Percentiles rank a stretch among this genome's conserved stretches.
phyloP scores from a whole-genome alignment of 2,113 vertebrate genomes.

The Trochalopteron elliotii region DNA sequence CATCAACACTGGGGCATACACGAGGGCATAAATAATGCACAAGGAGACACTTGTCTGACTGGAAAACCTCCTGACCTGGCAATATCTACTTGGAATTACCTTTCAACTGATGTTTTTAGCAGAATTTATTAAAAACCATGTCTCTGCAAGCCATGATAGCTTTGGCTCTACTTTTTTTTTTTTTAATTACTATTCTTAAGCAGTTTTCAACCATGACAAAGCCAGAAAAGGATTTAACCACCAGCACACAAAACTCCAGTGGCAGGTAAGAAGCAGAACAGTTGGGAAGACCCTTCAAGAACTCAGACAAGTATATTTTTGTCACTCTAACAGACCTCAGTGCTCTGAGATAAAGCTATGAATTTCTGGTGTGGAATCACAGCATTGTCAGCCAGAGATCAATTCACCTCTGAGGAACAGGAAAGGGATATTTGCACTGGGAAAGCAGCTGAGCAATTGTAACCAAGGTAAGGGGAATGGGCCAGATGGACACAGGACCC shows the following conservation, averaged over 20 bases:
- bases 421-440: background rate
- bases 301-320: background rate
- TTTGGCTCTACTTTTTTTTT: background rate
- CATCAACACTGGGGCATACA: background rate
- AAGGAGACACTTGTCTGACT: no score
- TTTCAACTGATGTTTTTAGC: background rate
- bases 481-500: background rate
- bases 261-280: background rate
- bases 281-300: background rate
- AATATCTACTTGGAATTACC: background rate
- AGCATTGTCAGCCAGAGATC: background rate
- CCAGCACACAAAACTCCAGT: background rate
- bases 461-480: background rate
- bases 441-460: background rate
- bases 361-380: background rate
- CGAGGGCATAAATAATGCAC: background rate
- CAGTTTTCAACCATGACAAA: background rate
- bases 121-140: background rate
- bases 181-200: background rate
- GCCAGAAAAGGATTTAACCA: background rate
- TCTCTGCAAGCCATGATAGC: background rate
- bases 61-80: background rate
- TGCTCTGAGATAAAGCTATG: background rate
- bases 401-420: accelerated
- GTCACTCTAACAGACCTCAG: background rate